A percentile compares a stretch with the other conserved stretches of the same genome.
Conservation (phyloP, 2,888 invertebrate species). For the Erannis defoliaria region DNA sequence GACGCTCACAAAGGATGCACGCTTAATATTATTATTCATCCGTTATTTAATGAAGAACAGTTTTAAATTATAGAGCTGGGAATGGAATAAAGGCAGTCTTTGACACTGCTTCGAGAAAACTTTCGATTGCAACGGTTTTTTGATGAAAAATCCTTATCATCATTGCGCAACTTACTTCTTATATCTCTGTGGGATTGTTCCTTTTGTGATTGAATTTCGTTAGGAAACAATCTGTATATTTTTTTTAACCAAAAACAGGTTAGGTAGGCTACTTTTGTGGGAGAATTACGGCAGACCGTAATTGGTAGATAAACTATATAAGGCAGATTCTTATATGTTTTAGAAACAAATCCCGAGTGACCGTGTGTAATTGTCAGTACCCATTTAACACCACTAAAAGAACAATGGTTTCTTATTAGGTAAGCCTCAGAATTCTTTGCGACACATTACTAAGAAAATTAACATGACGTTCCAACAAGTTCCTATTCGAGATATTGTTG, state of each 20-base stretch:
- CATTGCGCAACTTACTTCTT: not conserved
- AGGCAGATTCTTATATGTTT: not conserved
- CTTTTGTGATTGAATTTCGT: too few species aligned
- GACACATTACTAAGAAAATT: constrained; percentile 7
- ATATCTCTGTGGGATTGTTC: too few species aligned
- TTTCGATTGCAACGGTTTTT: not conserved
- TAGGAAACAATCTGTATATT: too few species aligned
- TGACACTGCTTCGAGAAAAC: not conserved
- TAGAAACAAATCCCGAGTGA: not conserved
- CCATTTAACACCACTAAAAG: not conserved
- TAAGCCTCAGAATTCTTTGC: constrained; percentile 8
- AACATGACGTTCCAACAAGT: constrained; percentile 8
- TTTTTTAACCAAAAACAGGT: too few species aligned
- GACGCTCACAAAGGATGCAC: constrained; percentile 60
- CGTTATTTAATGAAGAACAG: constrained; percentile 44
- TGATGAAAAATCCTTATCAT: not conserved
- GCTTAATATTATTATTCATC: constrained; percentile 50
- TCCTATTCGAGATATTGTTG: not conserved
- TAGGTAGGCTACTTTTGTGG: too few species aligned
- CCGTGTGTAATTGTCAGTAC: not conserved
- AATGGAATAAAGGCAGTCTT: not conserved
- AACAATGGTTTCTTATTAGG: constrained; percentile 13
- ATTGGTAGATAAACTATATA: too few species aligned
- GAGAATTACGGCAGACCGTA: too few species aligned
- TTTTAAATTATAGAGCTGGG: constrained; percentile 12